Evolutionary conservation across 2,113 vertebrate genomes (phyloP), one percentile per base, ranked within the genome.

Genomic region (Sander lucioperca): DNA sequence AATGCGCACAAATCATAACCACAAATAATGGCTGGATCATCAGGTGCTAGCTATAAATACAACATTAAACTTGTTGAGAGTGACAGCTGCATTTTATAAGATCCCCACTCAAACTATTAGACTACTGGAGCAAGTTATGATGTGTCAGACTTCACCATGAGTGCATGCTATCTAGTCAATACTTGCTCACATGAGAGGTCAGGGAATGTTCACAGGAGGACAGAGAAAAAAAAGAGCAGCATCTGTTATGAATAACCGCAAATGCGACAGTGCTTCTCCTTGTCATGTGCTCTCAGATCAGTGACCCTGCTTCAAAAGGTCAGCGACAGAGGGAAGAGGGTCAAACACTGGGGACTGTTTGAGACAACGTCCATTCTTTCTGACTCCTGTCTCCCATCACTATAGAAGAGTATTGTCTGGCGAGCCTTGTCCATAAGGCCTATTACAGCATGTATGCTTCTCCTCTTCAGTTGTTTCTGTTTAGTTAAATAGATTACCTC

Each of bases 371-470:
- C 64, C 54, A 56, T 74, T 63, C 65, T 76, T 54, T 30, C 63
- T 36, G 65, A 30, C 66, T 45, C 43, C 69, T 18, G 30, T 51
- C 21, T 76, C 25, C 48, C 45, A 63, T 68, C 77, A 75, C 67
- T 36, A 75, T 36, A 80, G 75, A 77, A 12, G 61, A 57, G 39
- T 36, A 76, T 74, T 88, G 82, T 86, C 15, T 79, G 13, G 6
- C 33, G 53, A 58, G 62, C 25, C 69, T 65, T 36, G 80, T 75
- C 62, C 65, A 61, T 73, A n/a, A 39, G 39, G 25, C 43, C 13
- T 33, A 25, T 57, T 19, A 50, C 19, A 58, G 43, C 19, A 30
- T 58, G 39, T 19, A 16, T 53, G n/a, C 1, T 21, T 33, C 57
- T 36, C 11, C 16, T 47, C 30, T 64, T 50, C 27, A 13, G 25